phyloP scores from a whole-genome alignment of 2,888 invertebrate species.

The Ennomos fuscantarius region DNA sequence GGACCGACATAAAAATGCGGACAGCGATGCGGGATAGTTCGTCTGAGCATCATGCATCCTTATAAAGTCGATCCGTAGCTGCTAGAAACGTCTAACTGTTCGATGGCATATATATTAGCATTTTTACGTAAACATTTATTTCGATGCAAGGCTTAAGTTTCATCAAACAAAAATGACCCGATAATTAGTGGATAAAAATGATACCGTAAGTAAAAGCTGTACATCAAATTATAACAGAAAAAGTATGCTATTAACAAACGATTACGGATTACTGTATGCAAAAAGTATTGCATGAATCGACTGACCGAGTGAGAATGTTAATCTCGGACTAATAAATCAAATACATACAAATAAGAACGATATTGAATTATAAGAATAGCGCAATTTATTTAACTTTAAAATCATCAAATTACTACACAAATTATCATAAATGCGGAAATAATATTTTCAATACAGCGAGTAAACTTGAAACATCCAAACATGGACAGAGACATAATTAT shows the following conservation, averaged over 20 bases:
- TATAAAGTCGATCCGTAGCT: slow-evolving; percentile 14
- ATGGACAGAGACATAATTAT: slow-evolving; percentile 22
- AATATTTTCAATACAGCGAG: slow-evolving; percentile 5
- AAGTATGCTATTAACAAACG: too few species aligned
- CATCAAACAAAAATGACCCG: neutral
- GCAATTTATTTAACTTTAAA: too few species aligned
- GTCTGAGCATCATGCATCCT: slow-evolving; percentile 25
- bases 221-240: too few species aligned
- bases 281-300: too few species aligned
- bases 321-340: too few species aligned
- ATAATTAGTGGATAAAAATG: too few species aligned
- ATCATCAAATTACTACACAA: neutral
- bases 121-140: slow-evolving; percentile 10
- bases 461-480: slow-evolving; percentile 16
- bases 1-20: slow-evolving; percentile 27
- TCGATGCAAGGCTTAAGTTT: neutral
- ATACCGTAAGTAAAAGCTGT: too few species aligned
- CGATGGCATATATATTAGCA: slow-evolving; percentile 21
- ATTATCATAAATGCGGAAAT: slow-evolving; percentile 14
- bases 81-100: slow-evolving; percentile 15
- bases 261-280: too few species aligned
- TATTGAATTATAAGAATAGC: too few species aligned
- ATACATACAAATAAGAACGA: too few species aligned
- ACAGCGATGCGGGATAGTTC: slow-evolving; percentile 23
- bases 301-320: too few species aligned